These are phyloP conservation scores for Lophochroa leadbeateri DNA, from an alignment of 2,113 vertebrate species.

Conservation along the genomic window DNA sequence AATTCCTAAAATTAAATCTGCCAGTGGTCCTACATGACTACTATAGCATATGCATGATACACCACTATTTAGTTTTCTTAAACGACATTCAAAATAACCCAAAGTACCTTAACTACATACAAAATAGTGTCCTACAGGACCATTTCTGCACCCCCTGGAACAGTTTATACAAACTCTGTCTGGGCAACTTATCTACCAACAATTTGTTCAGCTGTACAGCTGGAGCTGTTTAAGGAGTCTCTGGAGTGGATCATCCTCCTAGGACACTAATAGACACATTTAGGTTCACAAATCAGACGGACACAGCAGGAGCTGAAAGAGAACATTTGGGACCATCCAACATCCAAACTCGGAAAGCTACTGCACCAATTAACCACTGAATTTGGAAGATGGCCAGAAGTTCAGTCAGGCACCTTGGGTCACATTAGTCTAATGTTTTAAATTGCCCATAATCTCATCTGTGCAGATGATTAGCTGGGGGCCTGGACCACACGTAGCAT, in stretches of 20 bases:
- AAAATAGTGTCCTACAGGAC: not conserved
- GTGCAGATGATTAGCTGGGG: not conserved
- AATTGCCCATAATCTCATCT: not conserved
- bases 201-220: not conserved
- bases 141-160: not conserved
- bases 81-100: not conserved
- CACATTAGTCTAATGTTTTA: not conserved
- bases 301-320: not conserved
- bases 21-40: not conserved
- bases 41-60: accelerated
- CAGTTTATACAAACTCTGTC: not conserved
- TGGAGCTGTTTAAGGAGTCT: not conserved
- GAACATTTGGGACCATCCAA: not conserved
- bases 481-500: not conserved
- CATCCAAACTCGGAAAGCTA: not conserved
- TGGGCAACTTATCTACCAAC: accelerated
- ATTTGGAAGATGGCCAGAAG: not conserved
- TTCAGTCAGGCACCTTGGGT: not conserved
- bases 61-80: not conserved
- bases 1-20: not conserved
- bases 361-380: not conserved
- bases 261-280: not conserved
- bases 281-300: not conserved
- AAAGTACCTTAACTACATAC: not conserved
- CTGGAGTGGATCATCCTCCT: not conserved